A percentile compares a stretch with the other conserved stretches of the same genome.
Conservation (phyloP, 2,797 vertebrate genomes). For the Cottoperca gobio region DNA sequence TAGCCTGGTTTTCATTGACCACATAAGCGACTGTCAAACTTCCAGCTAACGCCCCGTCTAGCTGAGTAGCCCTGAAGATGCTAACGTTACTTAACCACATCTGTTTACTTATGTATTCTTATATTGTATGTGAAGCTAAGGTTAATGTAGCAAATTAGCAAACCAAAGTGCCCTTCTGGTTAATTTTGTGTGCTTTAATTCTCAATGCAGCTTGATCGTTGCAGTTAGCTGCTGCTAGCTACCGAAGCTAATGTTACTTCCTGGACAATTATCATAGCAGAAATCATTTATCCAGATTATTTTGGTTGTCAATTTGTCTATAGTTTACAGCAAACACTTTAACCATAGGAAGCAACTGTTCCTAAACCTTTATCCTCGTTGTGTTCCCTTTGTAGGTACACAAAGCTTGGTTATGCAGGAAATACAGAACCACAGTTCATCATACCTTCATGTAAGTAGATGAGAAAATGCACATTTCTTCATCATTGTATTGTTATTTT, state of each 20-base stretch:
- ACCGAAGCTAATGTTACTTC: conserved; percentile 67
- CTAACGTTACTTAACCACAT: neutral
- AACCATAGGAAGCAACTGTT: rapidly evolving
- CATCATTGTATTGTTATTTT: neutral
- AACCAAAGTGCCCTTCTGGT: rapidly evolving
- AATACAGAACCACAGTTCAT: conserved; percentile 98
- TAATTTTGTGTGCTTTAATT: neutral
- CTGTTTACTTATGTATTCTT: rapidly evolving
- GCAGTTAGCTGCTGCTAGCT: conserved; percentile 30
- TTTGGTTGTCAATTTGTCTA: rapidly evolving
- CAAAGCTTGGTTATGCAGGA: conserved; percentile 96
- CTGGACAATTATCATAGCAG: conserved; percentile 37
- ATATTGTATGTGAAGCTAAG: rapidly evolving
- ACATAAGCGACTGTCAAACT: conserved; percentile 64
- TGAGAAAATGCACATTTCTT: rapidly evolving
- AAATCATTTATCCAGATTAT: neutral
- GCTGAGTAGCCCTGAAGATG: neutral
- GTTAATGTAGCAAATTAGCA: too few species aligned
- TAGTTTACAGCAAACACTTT: neutral
- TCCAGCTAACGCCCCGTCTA: conserved; percentile 74
- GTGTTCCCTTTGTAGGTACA: conserved; percentile 85
- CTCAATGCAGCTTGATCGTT: neutral
- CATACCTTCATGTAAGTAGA: conserved; percentile 95
- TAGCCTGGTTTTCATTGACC: conserved; percentile 56
- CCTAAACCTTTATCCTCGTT: rapidly evolving